Percentiles rank a stretch among this genome's conserved stretches.
phyloP scores from a whole-genome alignment of 2,888 invertebrate species.

The Leistus spinibarbis region DNA sequence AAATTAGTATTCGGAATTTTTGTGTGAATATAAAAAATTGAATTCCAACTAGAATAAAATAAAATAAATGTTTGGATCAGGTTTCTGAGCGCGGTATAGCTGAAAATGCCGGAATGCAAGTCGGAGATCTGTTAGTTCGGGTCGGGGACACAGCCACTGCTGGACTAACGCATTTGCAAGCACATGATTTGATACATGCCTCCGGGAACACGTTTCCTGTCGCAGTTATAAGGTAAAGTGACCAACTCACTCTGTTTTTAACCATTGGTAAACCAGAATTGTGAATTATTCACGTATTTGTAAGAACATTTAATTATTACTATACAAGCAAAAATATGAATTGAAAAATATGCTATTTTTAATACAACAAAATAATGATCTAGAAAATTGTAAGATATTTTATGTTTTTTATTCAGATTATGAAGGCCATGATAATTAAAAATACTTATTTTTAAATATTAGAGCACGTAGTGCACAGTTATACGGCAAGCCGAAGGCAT shows the following conservation, averaged over 20 bases:
- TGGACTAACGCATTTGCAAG: constrained; percentile 76
- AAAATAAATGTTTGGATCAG: constrained; percentile 57
- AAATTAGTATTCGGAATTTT: background rate
- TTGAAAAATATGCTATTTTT: too few species aligned
- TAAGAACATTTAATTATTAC: too few species aligned
- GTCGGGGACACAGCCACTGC: constrained; percentile 74
- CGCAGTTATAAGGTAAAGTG: constrained; percentile 70
- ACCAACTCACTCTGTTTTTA: constrained; percentile 1
- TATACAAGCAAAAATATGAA: too few species aligned
- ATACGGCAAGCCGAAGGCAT: too few species aligned
- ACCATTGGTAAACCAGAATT: background rate
- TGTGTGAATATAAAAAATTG: background rate
- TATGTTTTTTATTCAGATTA: too few species aligned
- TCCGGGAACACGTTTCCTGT: constrained; percentile 76
- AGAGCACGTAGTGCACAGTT: too few species aligned
- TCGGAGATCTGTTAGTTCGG: constrained; percentile 83
- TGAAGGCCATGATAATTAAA: too few species aligned
- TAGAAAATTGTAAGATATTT: too few species aligned
- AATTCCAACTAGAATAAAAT: background rate
- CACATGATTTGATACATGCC: constrained; percentile 73
- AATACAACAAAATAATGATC: too few species aligned
- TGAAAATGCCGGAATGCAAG: constrained; percentile 77
- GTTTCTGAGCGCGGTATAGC: constrained; percentile 82
- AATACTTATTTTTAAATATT: too few species aligned
- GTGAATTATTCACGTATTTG: too few species aligned